phyloP scores from a whole-genome alignment of 2,797 vertebrate species.

The Coranthus polyacanthus region DNA sequence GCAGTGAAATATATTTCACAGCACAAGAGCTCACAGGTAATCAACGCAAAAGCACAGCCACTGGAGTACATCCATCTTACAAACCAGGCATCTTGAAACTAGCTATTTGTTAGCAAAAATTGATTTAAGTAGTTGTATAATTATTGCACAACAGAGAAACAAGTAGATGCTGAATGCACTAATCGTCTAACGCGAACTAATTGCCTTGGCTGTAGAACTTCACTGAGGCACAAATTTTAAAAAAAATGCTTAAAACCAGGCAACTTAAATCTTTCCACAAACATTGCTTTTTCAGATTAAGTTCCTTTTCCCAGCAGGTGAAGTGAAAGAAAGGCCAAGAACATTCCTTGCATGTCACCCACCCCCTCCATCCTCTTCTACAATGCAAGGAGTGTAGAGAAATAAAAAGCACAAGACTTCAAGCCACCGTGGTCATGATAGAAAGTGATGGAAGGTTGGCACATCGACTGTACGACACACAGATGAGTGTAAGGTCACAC shows the following conservation, averaged over 20 bases:
- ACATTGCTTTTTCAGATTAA: constrained; percentile 56
- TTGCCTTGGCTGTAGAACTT: constrained; percentile 20
- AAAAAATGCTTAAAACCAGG: constrained; percentile 33
- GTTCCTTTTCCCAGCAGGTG: constrained; percentile 71
- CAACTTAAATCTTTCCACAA: constrained; percentile 52
- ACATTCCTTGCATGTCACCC: constrained; percentile 69
- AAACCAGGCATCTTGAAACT: not conserved
- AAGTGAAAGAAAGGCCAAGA: constrained; percentile 67
- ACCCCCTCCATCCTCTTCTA: constrained; percentile 28
- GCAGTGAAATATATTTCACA: not conserved
- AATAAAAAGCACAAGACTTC: constrained; percentile 23
- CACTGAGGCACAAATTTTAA: constrained; percentile 16
- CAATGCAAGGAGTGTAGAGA: constrained; percentile 33
- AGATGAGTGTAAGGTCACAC: constrained; percentile 52
- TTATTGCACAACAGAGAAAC: constrained; percentile 25
- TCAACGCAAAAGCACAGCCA: not conserved
- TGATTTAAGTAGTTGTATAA: not conserved
- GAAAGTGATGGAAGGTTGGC: constrained; percentile 34
- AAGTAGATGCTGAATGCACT: constrained; percentile 11
- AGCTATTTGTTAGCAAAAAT: not conserved
- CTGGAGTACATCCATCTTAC: not conserved
- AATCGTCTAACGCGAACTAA: constrained; percentile 23
- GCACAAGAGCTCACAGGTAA: not conserved
- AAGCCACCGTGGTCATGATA: constrained; percentile 27
- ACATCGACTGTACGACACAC: constrained; percentile 27